Evolutionary conservation across 2,797 vertebrate genomes (phyloP).

Genomic region (Echiichthys vipera): DNA sequence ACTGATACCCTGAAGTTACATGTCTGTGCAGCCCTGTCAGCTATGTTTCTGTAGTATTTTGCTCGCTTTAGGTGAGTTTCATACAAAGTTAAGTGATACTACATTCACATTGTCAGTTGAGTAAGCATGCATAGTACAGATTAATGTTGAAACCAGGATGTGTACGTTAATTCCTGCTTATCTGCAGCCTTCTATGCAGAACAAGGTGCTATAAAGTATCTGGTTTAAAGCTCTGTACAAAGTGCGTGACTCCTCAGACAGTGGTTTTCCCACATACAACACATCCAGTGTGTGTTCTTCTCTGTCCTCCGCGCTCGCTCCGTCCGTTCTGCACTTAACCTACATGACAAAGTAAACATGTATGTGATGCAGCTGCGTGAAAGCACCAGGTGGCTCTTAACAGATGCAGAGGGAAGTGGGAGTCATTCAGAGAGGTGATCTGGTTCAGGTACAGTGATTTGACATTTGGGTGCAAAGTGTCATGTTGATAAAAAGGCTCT

Average conservation of each 20-base stretch:
- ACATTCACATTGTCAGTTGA: background rate
- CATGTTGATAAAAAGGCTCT: conserved; percentile 10
- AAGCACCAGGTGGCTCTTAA: conserved; percentile 5
- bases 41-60: background rate
- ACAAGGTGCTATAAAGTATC: background rate
- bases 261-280: background rate
- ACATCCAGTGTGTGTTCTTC: background rate
- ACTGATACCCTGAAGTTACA: background rate
- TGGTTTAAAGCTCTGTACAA: background rate
- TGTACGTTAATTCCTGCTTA: conserved; percentile 33
- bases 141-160: conserved; percentile 43
- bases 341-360: background rate
- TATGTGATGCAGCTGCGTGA: background rate
- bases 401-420: conserved; percentile 3
- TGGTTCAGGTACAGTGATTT: conserved; percentile 20
- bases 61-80: background rate
- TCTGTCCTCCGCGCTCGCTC: too few species aligned
- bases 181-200: background rate
- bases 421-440: conserved; percentile 6
- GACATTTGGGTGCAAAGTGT: conserved; percentile 15
- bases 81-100: background rate
- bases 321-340: background rate
- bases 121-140: background rate
- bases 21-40: background rate
- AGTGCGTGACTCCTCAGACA: background rate